phyloP scores from a whole-genome alignment of 2,888 invertebrate genomes.

The Myathropa florea region DNA sequence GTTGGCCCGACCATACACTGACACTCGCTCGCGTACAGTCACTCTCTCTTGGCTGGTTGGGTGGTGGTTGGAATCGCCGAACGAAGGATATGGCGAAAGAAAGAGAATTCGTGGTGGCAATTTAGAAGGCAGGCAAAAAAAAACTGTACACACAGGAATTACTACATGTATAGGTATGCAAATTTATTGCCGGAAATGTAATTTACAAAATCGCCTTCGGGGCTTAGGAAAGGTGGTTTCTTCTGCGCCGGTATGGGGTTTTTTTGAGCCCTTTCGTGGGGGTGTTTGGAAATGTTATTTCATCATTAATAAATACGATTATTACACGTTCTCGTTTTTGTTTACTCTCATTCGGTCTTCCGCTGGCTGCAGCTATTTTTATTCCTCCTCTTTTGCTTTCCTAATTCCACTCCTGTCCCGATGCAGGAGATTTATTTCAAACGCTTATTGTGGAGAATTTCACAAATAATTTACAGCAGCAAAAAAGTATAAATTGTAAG shows the following conservation, averaged over 20 bases:
- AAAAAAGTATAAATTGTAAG: slow-evolving; percentile 16
- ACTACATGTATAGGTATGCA: slow-evolving; percentile 78
- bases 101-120: slow-evolving; percentile 74
- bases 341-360: slow-evolving; percentile 5
- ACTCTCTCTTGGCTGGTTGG: not conserved
- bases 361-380: not conserved
- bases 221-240: slow-evolving; percentile 70
- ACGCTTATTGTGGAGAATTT: slow-evolving; percentile 29
- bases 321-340: slow-evolving; percentile 39
- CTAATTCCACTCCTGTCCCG: slow-evolving; percentile 3
- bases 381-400: not conserved
- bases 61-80: slow-evolving; percentile 9
- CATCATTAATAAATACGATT: slow-evolving; percentile 68
- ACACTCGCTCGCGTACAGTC: not conserved
- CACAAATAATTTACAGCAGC: slow-evolving; percentile 24
- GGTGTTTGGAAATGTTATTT: slow-evolving; percentile 56
- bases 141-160: slow-evolving; percentile 14
- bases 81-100: slow-evolving; percentile 33
- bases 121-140: slow-evolving; percentile 76
- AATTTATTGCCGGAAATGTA: slow-evolving; percentile 81
- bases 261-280: not conserved
- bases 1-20: not conserved
- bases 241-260: not conserved
- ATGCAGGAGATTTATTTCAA: slow-evolving; percentile 53
- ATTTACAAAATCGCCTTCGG: slow-evolving; percentile 80